Percentiles rank a stretch among this genome's conserved stretches.
Conservation (phyloP, 2,113 vertebrate species). For the Podarcis cretensis region DNA sequence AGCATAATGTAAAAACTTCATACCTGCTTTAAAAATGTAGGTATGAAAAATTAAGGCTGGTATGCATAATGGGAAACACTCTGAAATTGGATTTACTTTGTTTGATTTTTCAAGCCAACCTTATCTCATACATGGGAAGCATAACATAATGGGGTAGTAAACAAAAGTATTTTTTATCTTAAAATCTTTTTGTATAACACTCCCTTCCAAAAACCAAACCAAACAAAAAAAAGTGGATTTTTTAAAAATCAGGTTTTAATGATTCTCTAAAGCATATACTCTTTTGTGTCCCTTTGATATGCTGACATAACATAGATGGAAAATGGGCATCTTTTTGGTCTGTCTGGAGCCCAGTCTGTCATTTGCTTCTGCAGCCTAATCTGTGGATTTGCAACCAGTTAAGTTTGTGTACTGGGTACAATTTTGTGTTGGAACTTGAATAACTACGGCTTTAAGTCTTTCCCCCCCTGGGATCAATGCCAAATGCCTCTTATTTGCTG, state of each 20-base stretch:
- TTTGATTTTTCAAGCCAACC: background rate
- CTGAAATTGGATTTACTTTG: background rate
- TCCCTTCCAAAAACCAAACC: background rate
- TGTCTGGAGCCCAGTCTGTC: background rate
- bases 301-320: background rate
- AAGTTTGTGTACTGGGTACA: background rate
- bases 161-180: background rate
- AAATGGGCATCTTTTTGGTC: background rate
- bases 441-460: background rate
- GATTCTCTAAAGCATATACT: background rate
- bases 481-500: background rate
- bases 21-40: background rate
- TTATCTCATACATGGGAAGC: background rate
- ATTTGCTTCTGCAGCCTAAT: background rate
- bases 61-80: background rate
- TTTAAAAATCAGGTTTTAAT: background rate
- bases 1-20: slow-evolving; percentile 38
- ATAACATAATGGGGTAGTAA: background rate
- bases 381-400: background rate
- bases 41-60: background rate
- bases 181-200: background rate
- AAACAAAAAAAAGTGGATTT: background rate
- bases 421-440: background rate
- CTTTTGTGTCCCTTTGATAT: background rate
- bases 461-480: background rate